Evolutionary conservation across 2,113 vertebrate genomes (phyloP).

Genomic region (Albula glossodonta): DNA sequence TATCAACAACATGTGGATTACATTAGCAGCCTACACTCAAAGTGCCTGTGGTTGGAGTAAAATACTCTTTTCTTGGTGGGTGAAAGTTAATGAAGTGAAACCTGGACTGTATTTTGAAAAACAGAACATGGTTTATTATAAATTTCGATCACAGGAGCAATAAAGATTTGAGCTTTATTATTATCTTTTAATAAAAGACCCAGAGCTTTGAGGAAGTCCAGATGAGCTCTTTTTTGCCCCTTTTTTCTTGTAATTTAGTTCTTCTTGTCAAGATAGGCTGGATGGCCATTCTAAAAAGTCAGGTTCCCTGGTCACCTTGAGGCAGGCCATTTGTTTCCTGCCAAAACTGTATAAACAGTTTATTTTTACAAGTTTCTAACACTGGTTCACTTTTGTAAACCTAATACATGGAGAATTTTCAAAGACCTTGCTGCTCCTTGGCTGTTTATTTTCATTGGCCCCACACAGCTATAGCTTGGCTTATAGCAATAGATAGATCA

Average conservation of each 20-base stretch:
- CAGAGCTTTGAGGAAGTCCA: background rate
- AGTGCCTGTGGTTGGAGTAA: background rate
- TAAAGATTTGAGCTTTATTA: background rate
- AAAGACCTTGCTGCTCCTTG: background rate
- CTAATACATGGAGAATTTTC: background rate
- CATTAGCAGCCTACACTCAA: background rate
- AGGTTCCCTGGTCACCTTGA: background rate
- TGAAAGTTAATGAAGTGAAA: conserved; percentile 3
- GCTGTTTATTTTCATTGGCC: background rate
- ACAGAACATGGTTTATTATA: conserved; percentile 1
- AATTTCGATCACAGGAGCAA: background rate
- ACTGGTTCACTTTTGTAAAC: background rate
- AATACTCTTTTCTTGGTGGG: background rate
- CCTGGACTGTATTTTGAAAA: background rate
- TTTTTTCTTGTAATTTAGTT: background rate
- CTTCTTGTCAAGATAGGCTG: background rate
- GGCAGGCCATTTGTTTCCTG: background rate
- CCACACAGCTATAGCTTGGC: background rate
- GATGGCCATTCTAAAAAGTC: background rate
- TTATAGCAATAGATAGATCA: background rate
- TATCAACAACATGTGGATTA: background rate
- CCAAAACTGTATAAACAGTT: background rate
- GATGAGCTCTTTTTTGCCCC: background rate
- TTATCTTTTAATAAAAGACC: background rate
- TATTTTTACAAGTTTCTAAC: background rate